Evolutionary conservation across 2,797 vertebrate species (phyloP).

Genomic region (Falco columbarius): DNA sequence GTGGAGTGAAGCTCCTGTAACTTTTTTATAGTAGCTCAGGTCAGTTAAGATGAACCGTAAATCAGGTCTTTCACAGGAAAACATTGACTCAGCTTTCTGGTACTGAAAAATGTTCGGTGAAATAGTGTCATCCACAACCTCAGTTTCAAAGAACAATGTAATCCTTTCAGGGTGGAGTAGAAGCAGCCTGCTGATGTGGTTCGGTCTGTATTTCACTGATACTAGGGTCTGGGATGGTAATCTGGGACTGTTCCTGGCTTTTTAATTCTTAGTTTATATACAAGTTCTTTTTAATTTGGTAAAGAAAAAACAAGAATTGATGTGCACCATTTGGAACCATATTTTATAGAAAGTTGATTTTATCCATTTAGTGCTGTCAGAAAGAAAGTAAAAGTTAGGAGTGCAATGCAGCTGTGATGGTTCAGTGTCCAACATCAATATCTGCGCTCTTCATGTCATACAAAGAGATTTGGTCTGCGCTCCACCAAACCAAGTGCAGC

Average conservation of each 20-base stretch:
- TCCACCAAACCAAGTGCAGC: background rate
- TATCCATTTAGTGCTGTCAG: conserved; percentile 22
- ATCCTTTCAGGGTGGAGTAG: background rate
- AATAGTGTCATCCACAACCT: background rate
- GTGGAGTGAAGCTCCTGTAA: background rate
- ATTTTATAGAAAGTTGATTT: conserved; percentile 41
- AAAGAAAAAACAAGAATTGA: conserved; percentile 27
- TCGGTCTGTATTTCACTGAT: background rate
- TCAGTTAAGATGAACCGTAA: background rate
- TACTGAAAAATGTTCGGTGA: background rate
- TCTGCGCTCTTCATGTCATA: background rate
- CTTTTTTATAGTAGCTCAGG: background rate
- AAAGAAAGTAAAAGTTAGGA: background rate
- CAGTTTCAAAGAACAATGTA: background rate
- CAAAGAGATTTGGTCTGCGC: background rate
- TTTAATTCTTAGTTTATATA: background rate
- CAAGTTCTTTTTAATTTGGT: background rate
- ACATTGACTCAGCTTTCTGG: background rate
- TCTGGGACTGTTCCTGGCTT: background rate
- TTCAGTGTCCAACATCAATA: background rate
- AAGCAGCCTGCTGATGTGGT: background rate
- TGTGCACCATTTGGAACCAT: background rate
- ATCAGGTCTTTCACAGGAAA: background rate
- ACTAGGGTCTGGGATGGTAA: background rate
- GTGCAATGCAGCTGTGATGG: background rate